Base-by-base conservation (phyloP, 2,113 vertebrate genomes). In the Ictidomys tridecemlineatus region DNA sequence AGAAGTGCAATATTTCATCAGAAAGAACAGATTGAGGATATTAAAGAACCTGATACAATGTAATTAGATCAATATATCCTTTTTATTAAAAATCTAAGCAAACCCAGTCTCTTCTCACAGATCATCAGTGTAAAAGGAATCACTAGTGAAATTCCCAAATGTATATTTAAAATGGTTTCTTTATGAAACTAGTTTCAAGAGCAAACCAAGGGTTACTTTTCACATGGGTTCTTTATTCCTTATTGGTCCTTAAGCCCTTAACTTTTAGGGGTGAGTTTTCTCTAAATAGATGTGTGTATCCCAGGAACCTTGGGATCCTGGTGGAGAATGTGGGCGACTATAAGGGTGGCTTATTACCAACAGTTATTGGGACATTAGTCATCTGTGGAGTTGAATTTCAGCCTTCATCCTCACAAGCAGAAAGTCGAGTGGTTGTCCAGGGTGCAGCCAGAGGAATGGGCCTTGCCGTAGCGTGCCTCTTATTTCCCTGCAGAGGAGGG, bases 31-130 rank as follows among this genome's bases (percentile, higher is more conserved):
- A 92, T 2, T 72, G 77, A 93, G 95, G 84, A 84, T 51, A 97
- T 92, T 95, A 94, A 39, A 95, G 95, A 84, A 96, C 2, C 2
- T 58, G 1, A 72, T 94, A 95, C 97, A 97, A 96, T 89, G 17
- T 42, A 94, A 92, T 95, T 93, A 95, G 32, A 0, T 51, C 76
- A 96, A 67, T 95, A 74, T 73, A 85, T 97, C 42, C 56, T 58
- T 97, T 97, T 80, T 95, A 94, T 96, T 85, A 69, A 82, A 96
- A 96, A 93, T 61, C 1, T 30, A 58, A 79, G 39, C 53, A 92
- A 94, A 92, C 48, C 39, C 18, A 32, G 0, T 4, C 34, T 78
- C 42, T 95, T 96, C 79, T 74, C 91, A 87, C 88, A 78, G 79
- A 83, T 77, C 88, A 67, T 37, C 16, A 0, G 8, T 95, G 2